Conservation (phyloP, 2,113 vertebrate genomes). For the Hystrix cristata region DNA sequence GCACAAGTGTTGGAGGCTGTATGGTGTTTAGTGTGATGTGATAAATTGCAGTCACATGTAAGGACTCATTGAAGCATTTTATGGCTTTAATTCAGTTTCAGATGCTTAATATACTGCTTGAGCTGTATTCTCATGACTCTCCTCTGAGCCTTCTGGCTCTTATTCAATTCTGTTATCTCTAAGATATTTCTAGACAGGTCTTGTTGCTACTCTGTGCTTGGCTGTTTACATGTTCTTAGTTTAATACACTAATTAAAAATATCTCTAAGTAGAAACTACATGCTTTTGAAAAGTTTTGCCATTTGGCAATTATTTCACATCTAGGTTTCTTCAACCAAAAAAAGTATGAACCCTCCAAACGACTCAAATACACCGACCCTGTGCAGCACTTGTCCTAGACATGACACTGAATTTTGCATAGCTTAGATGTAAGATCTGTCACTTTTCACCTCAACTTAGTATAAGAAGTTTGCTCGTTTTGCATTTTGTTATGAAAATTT, state of each 20-base stretch:
- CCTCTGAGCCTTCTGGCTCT: neutral
- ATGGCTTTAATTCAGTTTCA: constrained; percentile 64
- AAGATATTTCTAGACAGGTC: constrained; percentile 9
- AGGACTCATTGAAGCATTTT: constrained; percentile 46
- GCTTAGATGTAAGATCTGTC: neutral
- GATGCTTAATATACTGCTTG: constrained; percentile 50
- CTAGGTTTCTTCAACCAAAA: neutral
- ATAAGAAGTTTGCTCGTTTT: neutral
- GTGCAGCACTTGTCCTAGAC: neutral
- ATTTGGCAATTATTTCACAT: neutral
- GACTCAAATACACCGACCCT: neutral
- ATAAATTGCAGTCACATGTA: constrained; percentile 48
- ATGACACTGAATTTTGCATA: neutral
- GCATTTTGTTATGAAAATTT: neutral
- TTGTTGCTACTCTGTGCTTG: neutral
- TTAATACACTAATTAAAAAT: neutral
- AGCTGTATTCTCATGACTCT: constrained; percentile 40
- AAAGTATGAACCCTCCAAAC: neutral
- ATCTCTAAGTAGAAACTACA: neutral
- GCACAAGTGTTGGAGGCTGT: neutral
- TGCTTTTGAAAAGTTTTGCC: neutral
- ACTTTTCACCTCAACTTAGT: neutral
- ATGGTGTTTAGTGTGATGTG: constrained; percentile 3
- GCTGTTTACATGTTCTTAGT: neutral
- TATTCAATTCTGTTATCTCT: constrained; percentile 21